Evolutionary conservation across 2,113 vertebrate genomes (phyloP), one percentile per base, ranked within the genome.

Genomic region (Lophura nycthemera): DNA sequence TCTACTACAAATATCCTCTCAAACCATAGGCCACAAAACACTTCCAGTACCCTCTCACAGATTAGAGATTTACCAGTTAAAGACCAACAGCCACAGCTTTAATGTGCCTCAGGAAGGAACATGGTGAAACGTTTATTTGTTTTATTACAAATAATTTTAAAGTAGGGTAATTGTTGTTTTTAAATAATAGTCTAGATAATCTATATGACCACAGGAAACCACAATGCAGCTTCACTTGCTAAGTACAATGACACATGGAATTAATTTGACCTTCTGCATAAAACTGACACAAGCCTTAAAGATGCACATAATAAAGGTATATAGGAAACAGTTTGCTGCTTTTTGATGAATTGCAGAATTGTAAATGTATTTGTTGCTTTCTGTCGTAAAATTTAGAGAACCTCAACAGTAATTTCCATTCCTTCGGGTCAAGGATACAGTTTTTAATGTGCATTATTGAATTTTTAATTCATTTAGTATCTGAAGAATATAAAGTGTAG

Each of bases 111-210:
- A 90, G 92, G 88, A 95, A 96, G 73, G 61, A 94, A 84, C 96
- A 97, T 86, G 95, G 96, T 95, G 88, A 96, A 96, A 94, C 0
- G 0, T 67, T 97, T 95, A 91, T 88, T 96, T 96, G 52, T 92
- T 97, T 96, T 92, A 95, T 92, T 93, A 78, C 84, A 92, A 90
- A 86, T 95, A 87, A 78, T 97, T 96, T 90, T 91, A 88, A 93
- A 95, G 61, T 92, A 66, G 7, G 5, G 70, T 90, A 94, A 92
- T 90, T 84, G 86, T 88, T 96, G 95, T 88, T 96, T 95, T 95
- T 94, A 93, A 96, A 97, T 71, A 97, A 86, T 45, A 90, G 70
- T 48, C 83, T 89, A 89, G 72, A 94, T 89, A 90, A 88, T 94
- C 86, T 83, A 69, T 89, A 91, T n/a, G 79, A 22, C 20, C 75